Conservation (phyloP, 2,888 invertebrate species). For the Glyphotaelius pellucidus region DNA sequence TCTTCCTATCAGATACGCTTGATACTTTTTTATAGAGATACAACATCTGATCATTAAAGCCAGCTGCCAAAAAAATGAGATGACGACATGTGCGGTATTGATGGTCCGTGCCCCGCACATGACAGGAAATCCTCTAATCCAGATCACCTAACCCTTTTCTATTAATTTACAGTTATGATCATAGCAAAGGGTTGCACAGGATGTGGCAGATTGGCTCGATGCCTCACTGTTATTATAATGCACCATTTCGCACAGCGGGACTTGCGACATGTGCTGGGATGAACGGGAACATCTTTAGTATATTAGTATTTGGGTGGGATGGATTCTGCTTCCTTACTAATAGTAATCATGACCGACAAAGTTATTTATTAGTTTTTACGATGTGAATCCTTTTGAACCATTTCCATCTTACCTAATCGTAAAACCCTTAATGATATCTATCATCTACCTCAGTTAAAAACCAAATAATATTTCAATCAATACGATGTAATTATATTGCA, state of each 20-base stretch:
- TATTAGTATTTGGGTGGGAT: background rate
- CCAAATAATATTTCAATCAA: background rate
- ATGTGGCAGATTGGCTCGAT: constrained; percentile 40
- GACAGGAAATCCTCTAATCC: constrained; percentile 41
- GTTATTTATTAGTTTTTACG: background rate
- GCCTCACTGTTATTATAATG: background rate
- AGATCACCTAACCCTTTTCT: constrained; percentile 31
- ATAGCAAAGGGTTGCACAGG: constrained; percentile 28
- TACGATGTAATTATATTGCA: no score
- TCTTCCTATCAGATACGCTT: background rate
- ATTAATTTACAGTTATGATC: constrained; percentile 30
- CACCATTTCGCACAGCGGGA: constrained; percentile 7
- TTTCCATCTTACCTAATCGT: background rate
- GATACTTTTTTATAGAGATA: background rate
- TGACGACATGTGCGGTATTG: constrained; percentile 35
- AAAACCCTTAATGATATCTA: background rate
- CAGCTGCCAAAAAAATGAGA: background rate
- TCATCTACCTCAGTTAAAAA: background rate
- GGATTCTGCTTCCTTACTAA: background rate
- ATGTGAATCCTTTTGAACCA: background rate
- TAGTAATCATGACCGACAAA: background rate
- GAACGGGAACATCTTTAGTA: background rate
- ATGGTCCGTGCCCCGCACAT: constrained; percentile 40
- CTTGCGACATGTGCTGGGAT: constrained; percentile 21
- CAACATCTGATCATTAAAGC: background rate